Evolutionary conservation across 1,140 invertebrate species (phyloP).

Genomic region (Chironomus striatipennis): DNA sequence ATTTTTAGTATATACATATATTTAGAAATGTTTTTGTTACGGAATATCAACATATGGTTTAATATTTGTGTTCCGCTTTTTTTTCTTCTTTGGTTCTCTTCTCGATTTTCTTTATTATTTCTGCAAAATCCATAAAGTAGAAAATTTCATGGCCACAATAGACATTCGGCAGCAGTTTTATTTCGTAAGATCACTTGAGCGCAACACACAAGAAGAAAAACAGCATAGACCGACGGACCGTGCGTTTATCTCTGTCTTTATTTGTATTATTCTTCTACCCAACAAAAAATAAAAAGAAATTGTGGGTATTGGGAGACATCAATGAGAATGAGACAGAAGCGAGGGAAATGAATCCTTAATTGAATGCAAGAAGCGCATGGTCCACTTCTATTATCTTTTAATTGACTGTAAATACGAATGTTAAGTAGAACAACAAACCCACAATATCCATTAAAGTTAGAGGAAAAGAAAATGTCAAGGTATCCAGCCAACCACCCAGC

Average conservation of each 20-base stretch:
- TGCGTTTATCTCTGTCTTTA: not conserved
- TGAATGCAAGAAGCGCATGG: no score
- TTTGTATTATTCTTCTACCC: not conserved
- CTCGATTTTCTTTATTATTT: not conserved
- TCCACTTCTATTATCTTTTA: no score
- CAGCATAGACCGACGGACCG: not conserved
- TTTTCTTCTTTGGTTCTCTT: not conserved
- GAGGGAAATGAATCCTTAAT: no score
- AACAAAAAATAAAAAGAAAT: not conserved
- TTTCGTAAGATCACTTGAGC: slow-evolving; percentile 18
- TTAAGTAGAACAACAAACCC: no score
- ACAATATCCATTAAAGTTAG: no score
- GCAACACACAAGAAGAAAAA: no score
- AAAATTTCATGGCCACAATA: slow-evolving; percentile 18
- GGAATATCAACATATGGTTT: slow-evolving; percentile 18
- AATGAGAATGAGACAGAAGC: no score
- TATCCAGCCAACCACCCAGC: no score
- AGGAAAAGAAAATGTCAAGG: no score
- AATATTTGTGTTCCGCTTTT: slow-evolving; percentile 15
- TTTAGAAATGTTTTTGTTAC: slow-evolving; percentile 7
- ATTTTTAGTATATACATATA: not conserved
- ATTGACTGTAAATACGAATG: no score
- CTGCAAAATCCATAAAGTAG: slow-evolving; percentile 18
- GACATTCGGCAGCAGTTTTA: not conserved
- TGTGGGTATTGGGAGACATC: not conserved